These are phyloP conservation scores for Chiloscyllium plagiosum DNA, from an alignment of 2,113 vertebrate species.

Conservation along the genomic window DNA sequence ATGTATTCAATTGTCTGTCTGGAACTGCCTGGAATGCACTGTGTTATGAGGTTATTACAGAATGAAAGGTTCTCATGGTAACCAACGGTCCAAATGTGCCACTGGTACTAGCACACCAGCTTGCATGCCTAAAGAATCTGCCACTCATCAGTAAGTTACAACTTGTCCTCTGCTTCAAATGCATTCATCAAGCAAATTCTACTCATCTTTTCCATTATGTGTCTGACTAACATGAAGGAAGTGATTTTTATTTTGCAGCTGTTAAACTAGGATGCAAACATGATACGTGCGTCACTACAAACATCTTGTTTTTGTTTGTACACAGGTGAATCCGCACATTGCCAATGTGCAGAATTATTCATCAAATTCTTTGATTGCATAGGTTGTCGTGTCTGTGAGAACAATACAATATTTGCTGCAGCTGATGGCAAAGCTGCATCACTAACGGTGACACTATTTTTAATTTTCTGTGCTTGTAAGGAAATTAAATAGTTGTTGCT, in stretches of 20 bases:
- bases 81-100: not conserved
- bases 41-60: not conserved
- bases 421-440: not conserved
- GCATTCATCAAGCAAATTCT: not conserved
- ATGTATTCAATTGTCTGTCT: not conserved
- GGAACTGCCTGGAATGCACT: not conserved
- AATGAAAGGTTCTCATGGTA: slow-evolving; percentile 10
- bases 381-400: not conserved
- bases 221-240: not conserved
- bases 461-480: not conserved
- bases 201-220: not conserved
- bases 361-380: slow-evolving; percentile 4
- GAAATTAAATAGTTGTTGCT: not conserved
- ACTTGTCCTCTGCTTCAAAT: not conserved
- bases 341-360: not conserved
- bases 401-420: not conserved
- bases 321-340: slow-evolving; percentile 13
- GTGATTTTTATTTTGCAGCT: slow-evolving; percentile 20
- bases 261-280: not conserved
- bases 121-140: not conserved
- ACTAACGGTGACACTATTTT: not conserved
- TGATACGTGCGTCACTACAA: not conserved
- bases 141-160: not conserved
- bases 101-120: not conserved
- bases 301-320: slow-evolving; percentile 28